Evolutionary conservation across 2,113 vertebrate species (phyloP), one percentile per base, ranked within the genome.

Genomic region (Ctenodactylus gundi): DNA sequence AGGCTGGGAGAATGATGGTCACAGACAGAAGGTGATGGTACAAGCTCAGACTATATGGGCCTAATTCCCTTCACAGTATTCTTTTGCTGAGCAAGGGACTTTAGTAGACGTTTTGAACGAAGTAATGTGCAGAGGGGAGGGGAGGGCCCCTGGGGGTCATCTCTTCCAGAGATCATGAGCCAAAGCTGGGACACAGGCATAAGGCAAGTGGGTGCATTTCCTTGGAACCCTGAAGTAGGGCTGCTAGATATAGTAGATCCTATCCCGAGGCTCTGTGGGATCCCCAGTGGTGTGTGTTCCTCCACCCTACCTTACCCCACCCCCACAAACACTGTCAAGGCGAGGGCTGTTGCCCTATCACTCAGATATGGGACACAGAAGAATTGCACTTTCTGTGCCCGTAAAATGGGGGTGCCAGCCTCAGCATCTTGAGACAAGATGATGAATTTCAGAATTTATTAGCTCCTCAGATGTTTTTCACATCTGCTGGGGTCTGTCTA

Each of bases 401-500:
- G 3, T 67, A 51, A 68, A 68, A 46, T 83, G 44, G 55, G 27
- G 44, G 36, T 73, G 64, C 53, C 85, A 85, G 64, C 46, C 67
- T 29, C 51, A 70, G 39, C 20, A 18, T 31, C 55, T 64, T 46
- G 21, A 36, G 27, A 70, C 29, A 60, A 86, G 51, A 85, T 62
- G 85, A 75, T 46, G 75, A 21, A 75, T 55, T 80, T 58, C 80
- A 77, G 82, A 90, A 39, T 7, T 70, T 27, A 27, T 57, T 41
- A 72, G 36, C 65, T 87, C n/a, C 27, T 86, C 60, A 34, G 78
- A 49, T 86, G 64, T 58, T 76, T 91, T 90, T 64, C 85, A 89
- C 92, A 90, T 96, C 88, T 85, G 77, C 36, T 88, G 82, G 62
- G 67, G 20, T 94, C 88, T 75, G 58, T 53, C 89, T 76, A 34